Base-by-base conservation (phyloP, 1,140 invertebrate species). In the Drosophila leontia region DNA sequence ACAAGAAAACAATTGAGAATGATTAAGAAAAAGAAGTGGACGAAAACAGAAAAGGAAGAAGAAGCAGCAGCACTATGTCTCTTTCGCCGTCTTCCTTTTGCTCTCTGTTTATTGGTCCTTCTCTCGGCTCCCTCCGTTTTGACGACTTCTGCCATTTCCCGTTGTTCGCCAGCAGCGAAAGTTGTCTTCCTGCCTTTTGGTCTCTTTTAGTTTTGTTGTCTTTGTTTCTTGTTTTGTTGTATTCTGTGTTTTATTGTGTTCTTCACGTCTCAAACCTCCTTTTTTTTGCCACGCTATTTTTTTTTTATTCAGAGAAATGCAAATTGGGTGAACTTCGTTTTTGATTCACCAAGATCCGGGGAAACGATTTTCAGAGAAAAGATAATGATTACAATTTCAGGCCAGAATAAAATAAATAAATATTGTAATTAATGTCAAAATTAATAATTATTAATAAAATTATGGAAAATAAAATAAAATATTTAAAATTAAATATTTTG, bases 131-230 rank as follows among this genome's bases (percentile, higher is more conserved):
- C 34, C 63, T 39, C 17, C 13, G 68, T 65, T 35, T 44, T 42
- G 50, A 35, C 59, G 48, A 17, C 61, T 35, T 69, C 62, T 55
- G 29, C 47, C 56, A 78, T 68, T 86, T 85, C 47, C 75, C 82
- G 82, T 86, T 85, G 75, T 71, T 71, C 65, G 68, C 68, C 62
- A 87, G 79, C 84, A 88, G 84, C 84, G 84, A 87, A 87, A 87
- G 84, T 88, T 87, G 84, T 80, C 72, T 87, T 87, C 83, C 83
- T 80, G 83, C 47, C 32, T 65, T 69, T 29, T 51, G 34, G 19
- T 63, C 19, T 37, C 19, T 47, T 19, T 62, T 64, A 23, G 17
- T 65, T 26, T n/a, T 32, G 17, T 29, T 47, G 41, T 62, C 17
- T 42, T 58, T 35, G 35, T 13, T 56, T 34, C 19, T 34, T 62